Evolutionary conservation across 2,888 invertebrate genomes (phyloP), one percentile per base, ranked within the genome.

Genomic region (Acronicta aceris): DNA sequence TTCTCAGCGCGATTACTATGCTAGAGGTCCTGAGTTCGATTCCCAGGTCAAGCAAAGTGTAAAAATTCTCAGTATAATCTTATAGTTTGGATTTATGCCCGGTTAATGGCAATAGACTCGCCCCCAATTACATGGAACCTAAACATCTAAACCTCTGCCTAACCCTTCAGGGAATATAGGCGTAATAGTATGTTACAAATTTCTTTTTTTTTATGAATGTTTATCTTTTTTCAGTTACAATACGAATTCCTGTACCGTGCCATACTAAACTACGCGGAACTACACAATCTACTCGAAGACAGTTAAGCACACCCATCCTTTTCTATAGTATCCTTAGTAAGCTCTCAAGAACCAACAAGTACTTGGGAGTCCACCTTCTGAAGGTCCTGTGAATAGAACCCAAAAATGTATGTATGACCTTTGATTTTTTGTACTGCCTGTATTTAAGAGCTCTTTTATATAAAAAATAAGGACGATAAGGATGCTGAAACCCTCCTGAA

Each of bases 191-290:
- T n/a, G n/a, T n/a, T n/a, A n/a, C n/a, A n/a, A n/a, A n/a, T n/a
- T n/a, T n/a, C n/a, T n/a, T n/a, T n/a, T 21, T 38, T 6, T 38
- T n/a, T 8, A n/a, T n/a, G n/a, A 0, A 38, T 38, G 8, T 51
- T 38, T 69, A n/a, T 52, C 62, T 49, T 60, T 74, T 95, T 95
- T 33, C 95, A 98, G 98, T 96, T 97, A 90, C 98, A 98, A 95
- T 98, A 98, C 93, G 98, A 98, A 95, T 98, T 98, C 95, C 95
- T 98, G 82, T 97, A 98, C 95, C 97, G 98, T 95, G 98, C 98
- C 89, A 97, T 98, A 91, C 96, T 98, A 76, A 98, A 98, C 95
- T 98, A 98, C 88, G 97, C 97, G 73, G 98, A 98, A 90, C 96
- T 98, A 77, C 98, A 98, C 94, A 97, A 97, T 90, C 93, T 98